Evolutionary conservation across 2,113 vertebrate genomes (phyloP).

Genomic region (Anas platyrhynchos): DNA sequence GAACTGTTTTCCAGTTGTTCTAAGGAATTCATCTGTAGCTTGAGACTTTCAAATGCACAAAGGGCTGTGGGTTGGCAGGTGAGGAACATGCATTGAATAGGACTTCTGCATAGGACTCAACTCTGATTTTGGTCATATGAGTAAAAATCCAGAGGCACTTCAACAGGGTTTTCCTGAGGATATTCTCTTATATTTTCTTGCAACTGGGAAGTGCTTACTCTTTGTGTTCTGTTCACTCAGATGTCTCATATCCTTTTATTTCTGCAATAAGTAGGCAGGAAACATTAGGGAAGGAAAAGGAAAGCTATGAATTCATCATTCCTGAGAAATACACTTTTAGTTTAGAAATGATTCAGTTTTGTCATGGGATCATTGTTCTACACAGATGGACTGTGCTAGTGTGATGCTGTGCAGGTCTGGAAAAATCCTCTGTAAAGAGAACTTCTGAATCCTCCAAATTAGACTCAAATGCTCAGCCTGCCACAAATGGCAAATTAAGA

Average conservation of each 20-base stretch:
- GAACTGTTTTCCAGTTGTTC: neutral
- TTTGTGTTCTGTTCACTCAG: neutral
- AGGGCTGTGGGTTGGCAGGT: neutral
- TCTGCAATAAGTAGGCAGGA: neutral
- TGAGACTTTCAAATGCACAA: neutral
- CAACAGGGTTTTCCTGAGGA: neutral
- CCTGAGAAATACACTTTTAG: neutral
- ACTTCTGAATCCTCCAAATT: slow-evolving; percentile 4
- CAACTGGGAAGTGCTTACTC: neutral
- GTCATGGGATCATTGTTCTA: neutral
- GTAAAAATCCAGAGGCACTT: neutral
- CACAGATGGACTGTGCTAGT: neutral
- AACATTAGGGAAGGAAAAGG: neutral
- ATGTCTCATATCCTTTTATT: neutral
- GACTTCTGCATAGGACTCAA: neutral
- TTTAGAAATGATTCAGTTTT: neutral
- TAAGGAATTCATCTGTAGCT: neutral
- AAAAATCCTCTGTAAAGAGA: slow-evolving; percentile 4
- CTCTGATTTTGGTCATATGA: neutral
- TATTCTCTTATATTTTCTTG: neutral
- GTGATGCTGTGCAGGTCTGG: neutral
- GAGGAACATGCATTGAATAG: neutral
- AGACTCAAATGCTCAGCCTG: neutral
- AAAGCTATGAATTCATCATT: neutral
- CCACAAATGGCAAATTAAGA: slow-evolving; percentile 26